Conservation (phyloP, 2,888 invertebrate species). For the Homarus gammarus region DNA sequence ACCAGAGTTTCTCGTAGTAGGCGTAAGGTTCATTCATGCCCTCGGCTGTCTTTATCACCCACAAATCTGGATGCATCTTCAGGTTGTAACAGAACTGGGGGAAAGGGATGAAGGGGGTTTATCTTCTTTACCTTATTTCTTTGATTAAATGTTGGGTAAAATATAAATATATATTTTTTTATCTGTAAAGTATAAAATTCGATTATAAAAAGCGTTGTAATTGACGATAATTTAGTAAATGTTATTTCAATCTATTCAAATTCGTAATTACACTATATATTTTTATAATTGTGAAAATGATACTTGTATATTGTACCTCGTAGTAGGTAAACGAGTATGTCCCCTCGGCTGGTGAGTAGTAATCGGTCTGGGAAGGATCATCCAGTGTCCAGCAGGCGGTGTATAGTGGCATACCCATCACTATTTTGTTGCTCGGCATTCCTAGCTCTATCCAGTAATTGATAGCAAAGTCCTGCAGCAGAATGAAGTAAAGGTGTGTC, state of each 20-base stretch:
- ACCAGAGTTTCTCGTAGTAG: background rate
- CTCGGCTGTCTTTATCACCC: background rate
- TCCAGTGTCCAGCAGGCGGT: slow-evolving; percentile 85
- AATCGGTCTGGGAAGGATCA: slow-evolving; percentile 79
- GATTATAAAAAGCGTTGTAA: no score
- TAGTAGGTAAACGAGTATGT: slow-evolving; percentile 86
- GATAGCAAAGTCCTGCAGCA: slow-evolving; percentile 79
- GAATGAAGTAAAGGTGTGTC: slow-evolving; percentile 52
- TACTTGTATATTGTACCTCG: slow-evolving; percentile 81
- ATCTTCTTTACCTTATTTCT: background rate
- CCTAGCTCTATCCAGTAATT: slow-evolving; percentile 82
- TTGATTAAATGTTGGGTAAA: background rate
- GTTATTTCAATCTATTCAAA: background rate
- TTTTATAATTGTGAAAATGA: background rate
- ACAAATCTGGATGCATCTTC: background rate
- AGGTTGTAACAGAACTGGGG: background rate
- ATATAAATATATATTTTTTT: no score
- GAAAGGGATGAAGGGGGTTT: background rate
- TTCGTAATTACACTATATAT: background rate
- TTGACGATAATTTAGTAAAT: background rate
- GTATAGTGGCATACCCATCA: slow-evolving; percentile 86
- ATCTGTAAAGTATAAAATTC: no score
- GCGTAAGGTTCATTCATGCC: background rate
- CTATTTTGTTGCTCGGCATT: slow-evolving; percentile 83
- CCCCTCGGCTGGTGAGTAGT: slow-evolving; percentile 83